phyloP scores from a whole-genome alignment of 2,888 invertebrate genomes.

The Pyrocoelia pectoralis region DNA sequence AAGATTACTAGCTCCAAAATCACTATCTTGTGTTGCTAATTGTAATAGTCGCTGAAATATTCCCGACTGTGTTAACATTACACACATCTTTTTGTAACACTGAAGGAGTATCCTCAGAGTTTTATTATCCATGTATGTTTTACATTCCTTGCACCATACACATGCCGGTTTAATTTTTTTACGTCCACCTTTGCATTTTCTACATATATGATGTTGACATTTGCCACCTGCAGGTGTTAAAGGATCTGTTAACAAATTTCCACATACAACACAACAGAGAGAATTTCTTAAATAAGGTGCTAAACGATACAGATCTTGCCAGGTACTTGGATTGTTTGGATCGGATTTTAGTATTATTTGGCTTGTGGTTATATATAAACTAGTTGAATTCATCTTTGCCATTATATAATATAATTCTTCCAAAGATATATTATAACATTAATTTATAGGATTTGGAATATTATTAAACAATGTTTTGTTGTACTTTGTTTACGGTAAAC shows the following conservation, averaged over 20 bases:
- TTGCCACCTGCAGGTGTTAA: conserved; percentile 77
- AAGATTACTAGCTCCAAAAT: conserved; percentile 66
- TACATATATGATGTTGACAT: conserved; percentile 91
- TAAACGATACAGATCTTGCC: conserved; percentile 83
- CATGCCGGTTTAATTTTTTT: conserved; percentile 88
- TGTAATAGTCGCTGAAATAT: conserved; percentile 71
- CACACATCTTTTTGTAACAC: conserved; percentile 90
- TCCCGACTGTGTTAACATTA: conserved; percentile 78
- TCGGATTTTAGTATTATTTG: conserved; percentile 80
- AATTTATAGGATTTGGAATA: too few relatives aligned
- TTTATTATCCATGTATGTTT: conserved; percentile 82
- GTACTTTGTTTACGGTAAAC: too few relatives aligned
- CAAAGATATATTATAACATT: too few relatives aligned
- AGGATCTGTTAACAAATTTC: conserved; percentile 82
- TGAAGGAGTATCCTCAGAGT: conserved; percentile 82
- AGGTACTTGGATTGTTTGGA: conserved; percentile 73
- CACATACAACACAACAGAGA: conserved; percentile 89
- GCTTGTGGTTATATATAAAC: conserved; percentile 83
- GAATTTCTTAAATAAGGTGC: conserved; percentile 87
- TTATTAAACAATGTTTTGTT: too few relatives aligned
- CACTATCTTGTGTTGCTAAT: conserved; percentile 63
- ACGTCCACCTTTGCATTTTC: conserved; percentile 81
- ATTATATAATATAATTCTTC: conserved; percentile 8
- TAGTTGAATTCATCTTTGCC: conserved; percentile 77
- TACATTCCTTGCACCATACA: conserved; percentile 84